A percentile compares a stretch with the other conserved stretches of the same genome.
Evolutionary conservation across 2,888 invertebrate species (phyloP).

Genomic region (Anaspis maculata): DNA sequence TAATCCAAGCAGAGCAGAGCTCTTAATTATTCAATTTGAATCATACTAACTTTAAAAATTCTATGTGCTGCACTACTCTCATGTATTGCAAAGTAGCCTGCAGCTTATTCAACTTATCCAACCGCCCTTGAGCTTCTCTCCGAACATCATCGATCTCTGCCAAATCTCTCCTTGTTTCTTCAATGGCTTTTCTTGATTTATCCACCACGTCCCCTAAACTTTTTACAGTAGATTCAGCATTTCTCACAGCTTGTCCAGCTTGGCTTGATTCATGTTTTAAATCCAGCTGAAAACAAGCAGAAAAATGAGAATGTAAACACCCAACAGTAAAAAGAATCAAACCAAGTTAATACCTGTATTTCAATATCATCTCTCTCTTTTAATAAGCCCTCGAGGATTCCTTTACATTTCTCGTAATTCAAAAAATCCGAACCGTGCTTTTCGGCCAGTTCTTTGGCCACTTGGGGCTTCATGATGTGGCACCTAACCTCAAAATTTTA

Average conservation of each 20-base stretch:
- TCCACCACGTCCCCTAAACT: conserved; percentile 42
- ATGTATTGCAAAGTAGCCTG: conserved; percentile 57
- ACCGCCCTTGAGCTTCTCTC: conserved; percentile 48
- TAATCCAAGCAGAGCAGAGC: too few relatives aligned
- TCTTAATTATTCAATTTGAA: conserved; percentile 1
- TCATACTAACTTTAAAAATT: conserved; percentile 57
- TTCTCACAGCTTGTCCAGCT: conserved; percentile 48
- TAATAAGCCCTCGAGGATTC: conserved; percentile 41
- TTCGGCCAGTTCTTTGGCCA: conserved; percentile 47
- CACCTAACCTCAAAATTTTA: conserved; percentile 1
- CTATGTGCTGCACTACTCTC: conserved; percentile 59
- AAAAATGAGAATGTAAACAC: not conserved
- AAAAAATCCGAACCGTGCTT: conserved; percentile 48
- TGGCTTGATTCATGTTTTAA: conserved; percentile 52
- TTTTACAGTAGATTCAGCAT: conserved; percentile 43
- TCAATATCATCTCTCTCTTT: conserved; percentile 40
- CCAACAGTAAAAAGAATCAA: conserved; percentile 1
- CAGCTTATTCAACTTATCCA: conserved; percentile 48
- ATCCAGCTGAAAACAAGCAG: conserved; percentile 38
- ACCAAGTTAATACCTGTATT: conserved; percentile 37
- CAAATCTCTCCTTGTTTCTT: conserved; percentile 44
- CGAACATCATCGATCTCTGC: conserved; percentile 43
- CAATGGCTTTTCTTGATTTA: conserved; percentile 42
- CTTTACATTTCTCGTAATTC: conserved; percentile 46
- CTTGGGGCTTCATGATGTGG: conserved; percentile 17